phyloP scores from a whole-genome alignment of 2,888 invertebrate genomes.

The Craniophora ligustri region DNA sequence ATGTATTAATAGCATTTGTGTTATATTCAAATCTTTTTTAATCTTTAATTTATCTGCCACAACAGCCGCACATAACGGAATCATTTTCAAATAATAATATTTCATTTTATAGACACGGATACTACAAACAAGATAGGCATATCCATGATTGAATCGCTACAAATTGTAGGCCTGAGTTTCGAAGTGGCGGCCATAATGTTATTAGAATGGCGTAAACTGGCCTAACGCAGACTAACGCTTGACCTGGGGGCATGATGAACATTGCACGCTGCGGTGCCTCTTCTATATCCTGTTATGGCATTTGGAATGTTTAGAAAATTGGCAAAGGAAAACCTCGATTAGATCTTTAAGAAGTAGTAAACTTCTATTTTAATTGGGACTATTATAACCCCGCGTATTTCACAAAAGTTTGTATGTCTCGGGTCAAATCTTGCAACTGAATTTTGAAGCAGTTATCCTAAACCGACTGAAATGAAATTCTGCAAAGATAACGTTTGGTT shows the following conservation, averaged over 20 bases:
- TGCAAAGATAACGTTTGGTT: no score
- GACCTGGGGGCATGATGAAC: slow-evolving; percentile 55
- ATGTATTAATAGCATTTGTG: no score
- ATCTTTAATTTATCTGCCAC: slow-evolving; percentile 41
- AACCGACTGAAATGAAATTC: no score
- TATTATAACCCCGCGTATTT: no score
- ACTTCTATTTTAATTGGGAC: no score
- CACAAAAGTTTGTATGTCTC: no score
- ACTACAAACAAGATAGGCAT: slow-evolving; percentile 41
- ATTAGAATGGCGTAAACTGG: slow-evolving; percentile 64
- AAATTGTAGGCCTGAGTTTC: slow-evolving; percentile 66
- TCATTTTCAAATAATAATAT: slow-evolving; percentile 39
- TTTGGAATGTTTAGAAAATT: slow-evolving; percentile 1
- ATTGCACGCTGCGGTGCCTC: slow-evolving; percentile 19
- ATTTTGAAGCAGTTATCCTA: no score
- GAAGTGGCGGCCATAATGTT: slow-evolving; percentile 38
- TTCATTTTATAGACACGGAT: slow-evolving; percentile 15
- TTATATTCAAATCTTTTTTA: no score
- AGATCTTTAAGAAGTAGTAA: no score
- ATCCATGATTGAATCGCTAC: slow-evolving; percentile 70
- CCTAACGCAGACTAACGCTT: slow-evolving; percentile 59
- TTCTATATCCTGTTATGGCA: slow-evolving; percentile 23
- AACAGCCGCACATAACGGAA: slow-evolving; percentile 2
- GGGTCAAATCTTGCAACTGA: no score
- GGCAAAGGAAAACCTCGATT: neutral